phyloP scores from a whole-genome alignment of 2,888 invertebrate genomes.

The Notodonta ziczac region DNA sequence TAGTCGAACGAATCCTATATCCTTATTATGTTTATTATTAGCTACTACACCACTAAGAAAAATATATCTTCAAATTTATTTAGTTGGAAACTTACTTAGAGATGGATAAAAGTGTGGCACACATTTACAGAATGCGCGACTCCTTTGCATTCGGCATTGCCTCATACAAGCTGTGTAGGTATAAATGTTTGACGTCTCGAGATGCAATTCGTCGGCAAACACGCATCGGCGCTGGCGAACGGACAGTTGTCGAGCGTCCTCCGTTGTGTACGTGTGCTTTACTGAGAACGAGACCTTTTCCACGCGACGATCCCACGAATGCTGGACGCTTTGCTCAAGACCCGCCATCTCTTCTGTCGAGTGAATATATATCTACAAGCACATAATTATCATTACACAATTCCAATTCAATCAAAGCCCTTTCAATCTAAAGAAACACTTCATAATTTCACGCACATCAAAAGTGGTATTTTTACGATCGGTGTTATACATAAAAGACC shows the following conservation, averaged over 20 bases:
- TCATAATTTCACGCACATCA: conserved; percentile 58
- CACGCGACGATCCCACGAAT: conserved; percentile 87
- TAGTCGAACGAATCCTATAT: no score
- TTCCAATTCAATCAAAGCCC: neutral
- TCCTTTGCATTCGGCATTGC: conserved; percentile 88
- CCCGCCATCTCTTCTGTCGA: conserved; percentile 89
- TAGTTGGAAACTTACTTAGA: conserved; percentile 68
- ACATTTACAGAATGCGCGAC: conserved; percentile 87
- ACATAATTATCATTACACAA: neutral
- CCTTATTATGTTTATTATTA: no score
- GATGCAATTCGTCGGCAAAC: conserved; percentile 87
- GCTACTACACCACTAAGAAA: no score
- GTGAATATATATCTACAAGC: conserved; percentile 84
- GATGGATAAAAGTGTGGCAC: conserved; percentile 89
- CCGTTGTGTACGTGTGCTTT: conserved; percentile 91
- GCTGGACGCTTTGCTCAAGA: conserved; percentile 88
- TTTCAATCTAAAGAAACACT: neutral
- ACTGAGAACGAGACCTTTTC: conserved; percentile 87
- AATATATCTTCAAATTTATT: no score
- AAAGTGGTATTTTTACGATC: conserved; percentile 73
- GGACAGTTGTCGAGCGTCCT: conserved; percentile 88
- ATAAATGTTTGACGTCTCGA: conserved; percentile 86
- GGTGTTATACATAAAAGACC: conserved; percentile 85
- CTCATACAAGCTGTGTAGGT: conserved; percentile 90
- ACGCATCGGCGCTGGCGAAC: conserved; percentile 89